Evolutionary conservation across 92 coral and sea anemone genomes (phyloP).

Genomic region (Bergia puertoricense): DNA sequence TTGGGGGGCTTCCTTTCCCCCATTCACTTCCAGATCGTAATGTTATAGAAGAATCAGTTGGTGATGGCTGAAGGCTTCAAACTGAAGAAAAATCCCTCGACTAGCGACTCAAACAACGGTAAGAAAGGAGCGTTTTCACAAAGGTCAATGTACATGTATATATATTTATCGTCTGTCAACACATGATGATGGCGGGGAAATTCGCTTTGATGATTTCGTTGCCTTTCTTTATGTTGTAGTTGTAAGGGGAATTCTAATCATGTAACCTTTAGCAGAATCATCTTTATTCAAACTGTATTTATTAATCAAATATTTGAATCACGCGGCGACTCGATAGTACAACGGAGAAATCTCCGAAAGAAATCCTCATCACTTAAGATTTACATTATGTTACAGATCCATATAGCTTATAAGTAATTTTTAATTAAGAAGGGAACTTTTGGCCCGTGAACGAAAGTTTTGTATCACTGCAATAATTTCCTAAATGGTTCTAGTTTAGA

Average conservation of each 20-base stretch:
- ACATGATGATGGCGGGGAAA: background rate
- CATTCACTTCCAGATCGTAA: background rate
- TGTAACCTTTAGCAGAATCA: background rate
- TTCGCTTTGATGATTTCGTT: background rate
- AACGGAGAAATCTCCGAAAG: slow-evolving; percentile 11
- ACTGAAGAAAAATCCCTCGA: slow-evolving; percentile 67
- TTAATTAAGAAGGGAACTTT: background rate
- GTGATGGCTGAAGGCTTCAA: slow-evolving; percentile 85
- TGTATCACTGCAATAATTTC: background rate
- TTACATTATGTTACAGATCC: background rate
- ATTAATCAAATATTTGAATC: background rate
- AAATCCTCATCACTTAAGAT: background rate
- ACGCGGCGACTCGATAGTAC: background rate
- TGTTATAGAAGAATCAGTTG: background rate
- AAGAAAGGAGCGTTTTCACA: background rate
- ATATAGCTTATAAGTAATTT: background rate
- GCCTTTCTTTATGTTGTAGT: background rate
- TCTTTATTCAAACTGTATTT: background rate
- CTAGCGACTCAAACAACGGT: slow-evolving; percentile 71
- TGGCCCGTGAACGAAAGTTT: background rate
- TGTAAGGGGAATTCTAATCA: background rate
- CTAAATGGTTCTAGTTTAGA: background rate
- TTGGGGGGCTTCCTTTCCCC: slow-evolving; percentile 8
- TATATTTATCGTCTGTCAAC: slow-evolving; percentile 21
- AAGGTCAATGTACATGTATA: background rate